Evolutionary conservation across 2,797 vertebrate genomes (phyloP), one percentile per base, ranked within the genome.

Genomic region (Coranthus polyacanthus): DNA sequence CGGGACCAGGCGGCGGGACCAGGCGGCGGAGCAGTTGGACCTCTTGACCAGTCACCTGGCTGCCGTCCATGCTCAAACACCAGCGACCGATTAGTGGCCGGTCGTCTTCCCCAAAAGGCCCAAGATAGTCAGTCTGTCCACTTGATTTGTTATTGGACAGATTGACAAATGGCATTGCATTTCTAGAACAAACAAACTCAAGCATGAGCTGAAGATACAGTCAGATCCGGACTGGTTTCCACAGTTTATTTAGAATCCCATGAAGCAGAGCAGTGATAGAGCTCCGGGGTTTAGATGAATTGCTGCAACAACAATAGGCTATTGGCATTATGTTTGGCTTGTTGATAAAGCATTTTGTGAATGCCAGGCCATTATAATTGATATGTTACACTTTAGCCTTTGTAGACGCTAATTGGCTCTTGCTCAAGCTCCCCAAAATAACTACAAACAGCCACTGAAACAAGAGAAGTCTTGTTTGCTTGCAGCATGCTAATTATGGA

Each of bases 121-220:
- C 41, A 61, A 16, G 49, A 66, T 60, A 45, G 74, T 82, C 51
- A 64, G 43, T 58, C 54, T 78, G 79, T 89, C 64, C 68, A 83
- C 83, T 64, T 15, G 22, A 44, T 79, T 67, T 88, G 81, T 82
- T 87, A 71, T 81, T 67, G 71, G 55, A 82, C 52, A 29, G 61
- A 67, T 37, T 81, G 81, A 88, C 78, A 79, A 82, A 88, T 88
- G 82, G 78, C 72, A 84, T 80, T 50, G 55, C 82, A 73, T 90
- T 77, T 81, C 88, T 60, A 82, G 88, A 83, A 83, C 88, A 89
- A 91, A 86, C 86, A 73, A 26, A 54, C 67, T 79, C 73, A 90
- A 77, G 79, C 67, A 47, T 37, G 58, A 77, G 72, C 76, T 76
- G 77, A 43, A 83, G 80, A 83, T 68, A 58, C 24, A 49, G 50